A percentile compares a stretch with the other conserved stretches of the same genome.
phyloP scores from a whole-genome alignment of 1,140 invertebrate genomes.

The Platorchestia sp. region DNA sequence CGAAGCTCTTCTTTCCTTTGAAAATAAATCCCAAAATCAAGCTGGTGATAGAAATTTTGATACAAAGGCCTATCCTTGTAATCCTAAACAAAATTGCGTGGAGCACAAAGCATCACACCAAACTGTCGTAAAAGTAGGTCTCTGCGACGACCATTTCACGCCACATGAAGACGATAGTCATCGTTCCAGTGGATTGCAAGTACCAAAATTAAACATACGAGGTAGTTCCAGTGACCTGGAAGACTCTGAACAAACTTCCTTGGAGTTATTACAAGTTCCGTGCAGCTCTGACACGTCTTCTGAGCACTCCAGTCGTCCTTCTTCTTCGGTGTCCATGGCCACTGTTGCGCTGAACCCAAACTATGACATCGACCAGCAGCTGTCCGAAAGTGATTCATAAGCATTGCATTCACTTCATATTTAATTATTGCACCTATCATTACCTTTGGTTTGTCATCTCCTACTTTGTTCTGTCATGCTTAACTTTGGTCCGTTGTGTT shows the following conservation, averaged over 20 bases:
- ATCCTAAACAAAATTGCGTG: background rate
- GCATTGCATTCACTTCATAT: background rate
- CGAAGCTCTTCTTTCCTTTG: background rate
- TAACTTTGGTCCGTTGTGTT: no score
- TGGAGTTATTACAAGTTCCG: background rate
- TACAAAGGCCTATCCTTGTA: background rate
- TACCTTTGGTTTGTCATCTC: no score
- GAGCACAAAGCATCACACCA: background rate
- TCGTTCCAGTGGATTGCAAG: background rate
- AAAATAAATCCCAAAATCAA: background rate
- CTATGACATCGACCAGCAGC: slow-evolving; percentile 18
- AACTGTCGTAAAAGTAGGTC: background rate
- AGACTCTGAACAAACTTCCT: background rate
- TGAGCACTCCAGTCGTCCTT: slow-evolving; percentile 8
- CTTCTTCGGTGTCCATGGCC: background rate
- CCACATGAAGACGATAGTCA: background rate
- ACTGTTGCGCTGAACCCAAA: slow-evolving; percentile 14
- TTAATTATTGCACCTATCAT: background rate
- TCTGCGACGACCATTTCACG: background rate
- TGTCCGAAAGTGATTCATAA: slow-evolving; percentile 11
- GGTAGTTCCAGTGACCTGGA: background rate
- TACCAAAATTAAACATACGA: background rate
- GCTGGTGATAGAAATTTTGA: background rate
- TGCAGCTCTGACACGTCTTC: background rate
- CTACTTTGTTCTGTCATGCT: no score